Evolutionary conservation across 2,113 vertebrate species (phyloP), one percentile per base, ranked within the genome.

Genomic region (Octodon degus): DNA sequence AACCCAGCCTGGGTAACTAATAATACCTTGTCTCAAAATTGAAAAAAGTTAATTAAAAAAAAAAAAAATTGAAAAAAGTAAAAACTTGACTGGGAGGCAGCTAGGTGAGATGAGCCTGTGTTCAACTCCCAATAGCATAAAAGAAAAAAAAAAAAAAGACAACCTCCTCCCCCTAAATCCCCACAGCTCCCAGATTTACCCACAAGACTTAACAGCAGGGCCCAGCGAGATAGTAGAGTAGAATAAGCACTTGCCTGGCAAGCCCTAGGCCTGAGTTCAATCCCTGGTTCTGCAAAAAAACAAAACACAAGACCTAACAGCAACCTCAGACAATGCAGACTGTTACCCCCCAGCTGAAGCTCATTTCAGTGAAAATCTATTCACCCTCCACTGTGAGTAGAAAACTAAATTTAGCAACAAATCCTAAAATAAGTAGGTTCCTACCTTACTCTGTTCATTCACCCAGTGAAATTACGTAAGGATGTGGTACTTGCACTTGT

Each of bases 361-460:
- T 89, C 58, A 89, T n/a, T 1, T 24, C 34, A 86, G 43, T 72
- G 34, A 83, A 55, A 53, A 91, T 27, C 14, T 30, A 34, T 4
- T 55, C 40, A 47, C 37, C 24, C 50, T 77, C 43, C 34, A n/a
- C 79, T 90, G 63, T 12, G 55, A 6, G 63, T 20, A 37, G 32
- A 55, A 58, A 87, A 67, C 37, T 53, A 86, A 81, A 76, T 32
- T 63, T 63, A 92, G 43, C 50, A 87, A 92, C 13, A 90, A 90
- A 96, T 32, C 32, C 55, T 79, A 50, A 86, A 86, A 37, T 72
- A 30, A 82, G 40, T 0, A 93, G 47, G 6, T 34, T 77, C 89
- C 85, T 68, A 81, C 11, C 34, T 86, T 70, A 25, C 77, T 74
- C 63, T 68, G 58, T 55, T 77, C 50, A 81, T 74, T 50, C 20